Evolutionary conservation across 2,797 vertebrate species (phyloP), one percentile per base, ranked within the genome.

Genomic region (Columba guinea): DNA sequence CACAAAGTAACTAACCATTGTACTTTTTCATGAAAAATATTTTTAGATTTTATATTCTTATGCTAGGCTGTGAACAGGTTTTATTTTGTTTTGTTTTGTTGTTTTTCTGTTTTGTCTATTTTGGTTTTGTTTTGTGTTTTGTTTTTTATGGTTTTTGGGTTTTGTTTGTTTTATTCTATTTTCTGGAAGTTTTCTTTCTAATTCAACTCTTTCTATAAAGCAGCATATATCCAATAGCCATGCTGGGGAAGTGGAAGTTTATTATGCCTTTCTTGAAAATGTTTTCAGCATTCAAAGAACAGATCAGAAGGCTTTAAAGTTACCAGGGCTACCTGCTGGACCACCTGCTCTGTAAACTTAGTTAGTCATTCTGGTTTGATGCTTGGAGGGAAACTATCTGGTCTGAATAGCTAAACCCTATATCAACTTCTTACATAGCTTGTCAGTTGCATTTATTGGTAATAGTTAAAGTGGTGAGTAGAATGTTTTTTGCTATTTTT

Each of bases 61-160:
- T 67, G 3, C 5, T 78, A 34, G 2, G 53, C 49, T 65, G 9
- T 49, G 24, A 80, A 59, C 7, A 30, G 12, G 18, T 46, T 46
- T 46, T 46, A 46, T 46, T 46, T 46, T 46, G 19, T 46, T 20
- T 44, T 44, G 44, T 44, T 46, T 46, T 46, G 44, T 44, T 44
- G 44, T 17, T 44, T 46, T 46, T 46, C 44, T 46, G 18, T 13
- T 7, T 59, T 26, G 2, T 2, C 35, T 39, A 3, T 21, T 5
- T 23, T 1, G 1, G 8, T 44, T 44, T 44, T 44, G 18, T 9
- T 44, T 44, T 44, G 41, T 44, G 44, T 19, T 44, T 44, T 44
- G 18, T 13, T 7, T 59, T 26, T 2, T 2, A 39, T 39, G 4
- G 14, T 5, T 23, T 1, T 27, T 8, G n/a, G 1, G 3, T 3